Evolutionary conservation across 2,888 invertebrate genomes (phyloP), one percentile per base, ranked within the genome.

Genomic region (Sceliomorpha sp.): DNA sequence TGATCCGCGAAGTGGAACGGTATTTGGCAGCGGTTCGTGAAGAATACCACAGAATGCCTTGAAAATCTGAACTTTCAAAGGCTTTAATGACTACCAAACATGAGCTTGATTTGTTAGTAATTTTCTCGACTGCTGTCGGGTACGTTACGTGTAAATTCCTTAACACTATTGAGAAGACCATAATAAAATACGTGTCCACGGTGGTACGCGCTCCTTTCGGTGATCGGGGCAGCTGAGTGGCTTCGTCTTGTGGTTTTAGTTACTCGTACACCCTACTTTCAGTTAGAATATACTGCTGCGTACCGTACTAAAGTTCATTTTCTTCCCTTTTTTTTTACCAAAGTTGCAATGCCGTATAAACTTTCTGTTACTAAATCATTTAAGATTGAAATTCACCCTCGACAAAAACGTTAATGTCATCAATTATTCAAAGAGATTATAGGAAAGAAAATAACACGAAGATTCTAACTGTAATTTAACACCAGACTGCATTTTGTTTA

Each of bases 81-180:
- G 20, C 37, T 37, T 34, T 36, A 51, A 51, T 39, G 14, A 51
- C 31, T 13, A 20, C 29, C 29, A 51, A 15, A 15, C 15, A 32
- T 51, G 10, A 12, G 29, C 29, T 39, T 34, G 53, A 53, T 32
- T 24, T 27, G 27, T 20, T 14, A 32, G 31, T 34, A 53, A 53
- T 53, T 39, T 20, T 31, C 10, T 26, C 9, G 17, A 15, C 37
- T 34, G 27, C 24, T 20, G 39, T 53, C 26, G 24, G 32, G 10
- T 32, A 40, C 40, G 12, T 24, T n/a, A 26, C 14, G 39, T 29
- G 29, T 51, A 10, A 39, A 51, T 29, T 39, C 36, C 39, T 51
- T 39, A 14, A 15, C 26, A 34, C 9, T 37, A 50, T 24, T 36
- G 13, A 24, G 50, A 50, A 8, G 31, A 27, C 10, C 9, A 8